These are phyloP conservation scores for Xenotilapia leptura DNA, from an alignment of 2,113 vertebrate genomes.

Conservation along the genomic window DNA sequence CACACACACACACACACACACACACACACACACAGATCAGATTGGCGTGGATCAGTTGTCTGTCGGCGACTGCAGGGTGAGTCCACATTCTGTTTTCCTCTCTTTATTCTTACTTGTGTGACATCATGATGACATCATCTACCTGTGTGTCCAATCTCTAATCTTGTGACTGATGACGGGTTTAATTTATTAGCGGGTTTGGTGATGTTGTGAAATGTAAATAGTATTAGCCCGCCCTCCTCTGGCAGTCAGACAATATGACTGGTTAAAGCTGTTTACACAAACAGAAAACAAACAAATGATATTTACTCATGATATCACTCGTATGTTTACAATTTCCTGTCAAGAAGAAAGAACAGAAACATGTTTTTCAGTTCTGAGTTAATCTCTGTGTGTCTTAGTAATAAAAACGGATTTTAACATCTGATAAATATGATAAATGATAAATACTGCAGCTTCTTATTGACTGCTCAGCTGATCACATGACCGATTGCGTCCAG, in stretches of 20 bases:
- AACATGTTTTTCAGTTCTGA: neutral
- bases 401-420: neutral
- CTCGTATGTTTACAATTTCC: neutral
- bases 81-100: neutral
- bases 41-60: neutral
- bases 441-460: neutral
- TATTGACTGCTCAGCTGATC: neutral
- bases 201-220: neutral
- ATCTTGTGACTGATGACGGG: neutral
- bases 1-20: neutral
- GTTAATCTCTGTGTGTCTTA: neutral
- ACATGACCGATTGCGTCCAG: neutral
- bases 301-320: neutral
- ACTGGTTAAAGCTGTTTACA: neutral
- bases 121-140: neutral
- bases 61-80: conserved; percentile 2
- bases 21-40: neutral
- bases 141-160: neutral
- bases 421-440: neutral
- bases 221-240: neutral
- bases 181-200: neutral
- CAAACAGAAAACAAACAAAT: neutral
- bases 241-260: neutral
- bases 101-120: neutral
- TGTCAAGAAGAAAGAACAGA: neutral